Conservation (phyloP, 2,888 invertebrate species). For the Eupithecia tripunctaria region DNA sequence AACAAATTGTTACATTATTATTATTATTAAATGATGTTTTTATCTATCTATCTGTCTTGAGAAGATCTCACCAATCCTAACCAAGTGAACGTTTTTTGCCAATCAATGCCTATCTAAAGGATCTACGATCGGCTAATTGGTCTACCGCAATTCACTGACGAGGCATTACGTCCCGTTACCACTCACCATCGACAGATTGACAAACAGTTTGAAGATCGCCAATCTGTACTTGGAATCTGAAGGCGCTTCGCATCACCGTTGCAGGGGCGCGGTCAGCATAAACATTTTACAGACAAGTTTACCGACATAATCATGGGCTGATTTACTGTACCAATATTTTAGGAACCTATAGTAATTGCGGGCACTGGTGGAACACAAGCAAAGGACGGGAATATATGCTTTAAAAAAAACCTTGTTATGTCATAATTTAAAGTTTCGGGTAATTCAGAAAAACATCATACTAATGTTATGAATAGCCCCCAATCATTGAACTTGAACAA, state of each 20-base stretch:
- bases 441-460: too few species aligned
- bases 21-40: too few species aligned
- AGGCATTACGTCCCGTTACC: constrained; percentile 48
- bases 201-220: constrained; percentile 47
- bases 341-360: not conserved
- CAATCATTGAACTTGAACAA: not conserved
- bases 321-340: too few species aligned
- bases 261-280: constrained; percentile 45
- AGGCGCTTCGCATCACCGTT: constrained; percentile 40
- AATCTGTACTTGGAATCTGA: constrained; percentile 55
- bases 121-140: constrained; percentile 65
- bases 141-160: constrained; percentile 52
- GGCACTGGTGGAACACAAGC: too few species aligned
- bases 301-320: constrained; percentile 1
- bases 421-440: too few species aligned
- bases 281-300: constrained; percentile 9
- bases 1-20: too few species aligned
- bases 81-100: constrained; percentile 32
- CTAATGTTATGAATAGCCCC: too few species aligned
- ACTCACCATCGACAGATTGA: constrained; percentile 51
- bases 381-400: too few species aligned
- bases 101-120: constrained; percentile 50
- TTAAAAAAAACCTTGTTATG: too few species aligned
- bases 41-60: too few species aligned
- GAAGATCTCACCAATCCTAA: not conserved